A percentile compares a stretch with the other conserved stretches of the same genome.
phyloP scores from a whole-genome alignment of 2,888 invertebrate genomes.

The Hesperia comma region DNA sequence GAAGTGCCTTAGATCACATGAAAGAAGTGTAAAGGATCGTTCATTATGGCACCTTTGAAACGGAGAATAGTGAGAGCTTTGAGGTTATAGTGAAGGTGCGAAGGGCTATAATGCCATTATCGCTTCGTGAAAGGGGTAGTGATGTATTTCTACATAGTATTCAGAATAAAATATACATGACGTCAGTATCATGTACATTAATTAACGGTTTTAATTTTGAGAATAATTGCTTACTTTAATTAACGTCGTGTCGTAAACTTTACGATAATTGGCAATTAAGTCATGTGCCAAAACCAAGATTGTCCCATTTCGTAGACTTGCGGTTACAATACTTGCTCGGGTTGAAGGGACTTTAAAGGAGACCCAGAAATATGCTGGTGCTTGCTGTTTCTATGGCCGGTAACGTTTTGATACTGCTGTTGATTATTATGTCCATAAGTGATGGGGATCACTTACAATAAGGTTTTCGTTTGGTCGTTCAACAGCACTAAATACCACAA shows the following conservation, averaged over 20 bases:
- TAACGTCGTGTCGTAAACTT: background rate
- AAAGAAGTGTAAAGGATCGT: conserved; percentile 40
- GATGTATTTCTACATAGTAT: background rate
- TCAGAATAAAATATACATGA: background rate
- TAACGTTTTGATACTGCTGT: no score
- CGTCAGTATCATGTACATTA: background rate
- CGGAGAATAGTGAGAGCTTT: conserved; percentile 22
- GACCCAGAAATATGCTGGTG: no score
- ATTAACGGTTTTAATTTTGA: background rate
- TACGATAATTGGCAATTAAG: conserved; percentile 5
- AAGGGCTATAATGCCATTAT: conserved; percentile 16
- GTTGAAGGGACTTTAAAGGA: background rate
- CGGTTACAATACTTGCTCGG: background rate
- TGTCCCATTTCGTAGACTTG: background rate
- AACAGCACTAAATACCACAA: no score
- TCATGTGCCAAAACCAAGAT: conserved; percentile 12
- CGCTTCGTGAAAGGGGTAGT: background rate
- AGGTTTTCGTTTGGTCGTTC: no score
- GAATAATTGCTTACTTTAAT: background rate
- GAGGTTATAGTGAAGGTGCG: conserved; percentile 21
- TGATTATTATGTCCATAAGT: no score
- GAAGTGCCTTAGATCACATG: conserved; percentile 53
- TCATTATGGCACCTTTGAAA: conserved; percentile 34
- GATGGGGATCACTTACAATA: no score
- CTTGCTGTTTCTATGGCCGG: no score